phyloP scores from a whole-genome alignment of 2,797 vertebrate genomes.

The Apogon talboti region DNA sequence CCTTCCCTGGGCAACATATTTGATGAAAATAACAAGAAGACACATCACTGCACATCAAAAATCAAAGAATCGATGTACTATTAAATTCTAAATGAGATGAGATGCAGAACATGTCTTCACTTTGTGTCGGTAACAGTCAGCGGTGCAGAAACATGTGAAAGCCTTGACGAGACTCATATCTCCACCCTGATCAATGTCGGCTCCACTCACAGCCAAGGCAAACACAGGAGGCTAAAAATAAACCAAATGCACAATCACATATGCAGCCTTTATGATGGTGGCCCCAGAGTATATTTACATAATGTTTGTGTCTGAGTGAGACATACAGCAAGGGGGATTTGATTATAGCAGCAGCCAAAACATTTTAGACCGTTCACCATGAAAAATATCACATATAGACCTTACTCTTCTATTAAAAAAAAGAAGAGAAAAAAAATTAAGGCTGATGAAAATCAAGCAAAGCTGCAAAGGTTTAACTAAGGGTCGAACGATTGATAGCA shows the following conservation, averaged over 20 bases:
- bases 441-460: neutral
- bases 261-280: constrained; percentile 27
- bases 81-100: constrained; percentile 30
- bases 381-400: neutral
- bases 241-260: no score
- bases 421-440: neutral
- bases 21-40: constrained; percentile 19
- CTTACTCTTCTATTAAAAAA: neutral
- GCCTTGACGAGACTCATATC: constrained; percentile 46
- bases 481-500: no score
- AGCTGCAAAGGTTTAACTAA: neutral
- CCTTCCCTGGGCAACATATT: neutral
- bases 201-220: constrained; percentile 63
- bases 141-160: constrained; percentile 43
- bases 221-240: constrained; percentile 70
- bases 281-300: constrained; percentile 43
- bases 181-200: constrained; percentile 68
- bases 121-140: constrained; percentile 42
- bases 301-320: constrained; percentile 12
- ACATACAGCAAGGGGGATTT: neutral
- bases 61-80: neutral
- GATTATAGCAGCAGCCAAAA: constrained; percentile 1
- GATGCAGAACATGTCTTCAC: constrained; percentile 33
- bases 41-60: neutral
- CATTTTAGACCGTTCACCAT: neutral